Conservation (phyloP, 2,888 invertebrate genomes). For the Nomada ferruginata region DNA sequence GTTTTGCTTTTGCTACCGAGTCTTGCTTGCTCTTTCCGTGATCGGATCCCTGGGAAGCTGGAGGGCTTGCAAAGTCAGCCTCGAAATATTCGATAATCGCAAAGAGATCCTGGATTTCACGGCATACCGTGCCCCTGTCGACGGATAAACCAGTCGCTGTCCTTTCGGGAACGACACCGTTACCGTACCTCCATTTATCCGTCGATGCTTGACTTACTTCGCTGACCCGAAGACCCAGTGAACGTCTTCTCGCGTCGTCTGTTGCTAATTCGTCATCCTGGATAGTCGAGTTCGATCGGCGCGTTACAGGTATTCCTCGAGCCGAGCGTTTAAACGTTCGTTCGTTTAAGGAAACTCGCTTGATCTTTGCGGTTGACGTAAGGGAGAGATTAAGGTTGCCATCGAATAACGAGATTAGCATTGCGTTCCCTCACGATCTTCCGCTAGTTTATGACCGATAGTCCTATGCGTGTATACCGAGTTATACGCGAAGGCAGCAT, state of each 20-base stretch:
- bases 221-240: conserved; percentile 83
- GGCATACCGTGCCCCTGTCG: not conserved
- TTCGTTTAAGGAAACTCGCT: not conserved
- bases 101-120: too few species aligned
- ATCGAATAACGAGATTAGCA: conserved; percentile 3
- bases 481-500: conserved; percentile 36
- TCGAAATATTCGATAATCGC: not conserved
- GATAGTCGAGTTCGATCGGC: not conserved
- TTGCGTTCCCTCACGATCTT: conserved; percentile 39
- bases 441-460: conserved; percentile 9
- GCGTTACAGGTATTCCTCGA: not conserved
- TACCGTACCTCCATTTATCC: conserved; percentile 61
- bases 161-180: conserved; percentile 63
- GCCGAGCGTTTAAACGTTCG: not conserved
- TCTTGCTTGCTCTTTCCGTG: not conserved
- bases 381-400: conserved; percentile 6
- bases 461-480: not conserved
- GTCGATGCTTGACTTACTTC: conserved; percentile 79
- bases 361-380: not conserved
- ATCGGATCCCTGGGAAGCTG: not conserved
- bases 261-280: conserved; percentile 5
- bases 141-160: conserved; percentile 42
- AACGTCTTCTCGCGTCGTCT: conserved; percentile 66
- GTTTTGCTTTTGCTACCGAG: not conserved
- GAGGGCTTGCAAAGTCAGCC: not conserved